Conservation (phyloP, 2,888 invertebrate genomes). For the Thysanoteuthis rhombus region DNA sequence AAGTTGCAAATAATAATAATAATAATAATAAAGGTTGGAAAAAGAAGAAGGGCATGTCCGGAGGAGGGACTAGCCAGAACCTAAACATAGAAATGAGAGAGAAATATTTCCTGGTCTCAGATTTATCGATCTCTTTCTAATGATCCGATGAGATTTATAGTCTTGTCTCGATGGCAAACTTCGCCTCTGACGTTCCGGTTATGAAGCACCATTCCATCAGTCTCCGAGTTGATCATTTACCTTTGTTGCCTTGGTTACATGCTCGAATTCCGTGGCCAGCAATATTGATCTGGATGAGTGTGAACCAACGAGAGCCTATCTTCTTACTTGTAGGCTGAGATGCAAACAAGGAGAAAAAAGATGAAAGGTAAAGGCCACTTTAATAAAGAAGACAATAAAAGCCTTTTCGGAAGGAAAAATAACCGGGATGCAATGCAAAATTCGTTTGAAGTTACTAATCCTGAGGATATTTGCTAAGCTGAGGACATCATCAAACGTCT, state of each 20-base stretch:
- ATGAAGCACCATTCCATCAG: background rate
- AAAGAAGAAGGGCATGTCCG: no score
- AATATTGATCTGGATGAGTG: background rate
- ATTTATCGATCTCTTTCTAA: background rate
- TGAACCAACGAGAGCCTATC: background rate
- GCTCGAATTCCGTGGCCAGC: background rate
- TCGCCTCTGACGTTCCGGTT: background rate
- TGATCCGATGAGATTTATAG: background rate
- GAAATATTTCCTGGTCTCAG: background rate
- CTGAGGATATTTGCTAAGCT: no score
- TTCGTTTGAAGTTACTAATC: no score
- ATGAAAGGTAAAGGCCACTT: background rate
- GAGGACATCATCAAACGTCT: no score
- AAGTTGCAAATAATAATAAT: no score
- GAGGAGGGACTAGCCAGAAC: no score
- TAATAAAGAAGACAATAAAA: background rate
- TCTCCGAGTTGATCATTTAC: background rate
- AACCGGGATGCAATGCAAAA: background rate
- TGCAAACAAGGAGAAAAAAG: background rate
- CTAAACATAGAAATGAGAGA: background rate
- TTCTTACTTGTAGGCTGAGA: background rate
- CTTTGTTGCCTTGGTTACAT: background rate
- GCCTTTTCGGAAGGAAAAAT: background rate
- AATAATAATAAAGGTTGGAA: no score
- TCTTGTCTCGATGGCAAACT: background rate